Evolutionary conservation across 2,113 vertebrate genomes (phyloP), one percentile per base, ranked within the genome.

Genomic region (Grantiella picta): DNA sequence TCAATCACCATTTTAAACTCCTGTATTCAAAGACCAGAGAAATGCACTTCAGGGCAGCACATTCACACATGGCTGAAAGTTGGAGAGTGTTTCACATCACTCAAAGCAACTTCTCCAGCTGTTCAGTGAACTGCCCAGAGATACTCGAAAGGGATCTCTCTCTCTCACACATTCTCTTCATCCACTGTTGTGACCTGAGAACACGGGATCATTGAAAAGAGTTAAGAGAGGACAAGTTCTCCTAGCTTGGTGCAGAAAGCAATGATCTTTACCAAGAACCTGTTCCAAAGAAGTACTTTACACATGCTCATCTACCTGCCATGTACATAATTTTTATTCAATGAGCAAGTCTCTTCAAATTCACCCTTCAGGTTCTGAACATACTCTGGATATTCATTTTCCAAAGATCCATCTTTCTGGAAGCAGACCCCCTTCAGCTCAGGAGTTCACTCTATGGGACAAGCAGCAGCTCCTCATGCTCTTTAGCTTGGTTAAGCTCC

Each of bases 121-220:
- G 59, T 52, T 60, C 64, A 79, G 71, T 53, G 63, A 82, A 70
- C 3, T 35, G 16, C 35, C 17, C 20, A 65, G n/a, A 66, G n/a
- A 69, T 8, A 33, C 4, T 78, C 42, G 54, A 66, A 45, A 65
- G 14, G 23, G 57, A 28, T 50, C 10, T 38, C 16, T 81, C 16
- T 81, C 23, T 49, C 25, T 2, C 59, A 16, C 33, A 53, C 21
- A 35, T 7, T 24, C 6, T 40, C 40, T 83, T 60, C 33, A 47
- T 38, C 18, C 33, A 68, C 23, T 13, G 2, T 36, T 44, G 11
- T 52, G 63, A 93, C 6, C 52, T 24, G 12, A 76, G 23, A 20
- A 63, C 0, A 0, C 12, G 66, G 36, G 25, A 27, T 50, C 5
- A 60, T 0, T 22, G 23, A 38, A 53, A 86, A 57, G 20, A 60